phyloP scores from a whole-genome alignment of 1,140 invertebrate species.

The Drosophila ironensis region DNA sequence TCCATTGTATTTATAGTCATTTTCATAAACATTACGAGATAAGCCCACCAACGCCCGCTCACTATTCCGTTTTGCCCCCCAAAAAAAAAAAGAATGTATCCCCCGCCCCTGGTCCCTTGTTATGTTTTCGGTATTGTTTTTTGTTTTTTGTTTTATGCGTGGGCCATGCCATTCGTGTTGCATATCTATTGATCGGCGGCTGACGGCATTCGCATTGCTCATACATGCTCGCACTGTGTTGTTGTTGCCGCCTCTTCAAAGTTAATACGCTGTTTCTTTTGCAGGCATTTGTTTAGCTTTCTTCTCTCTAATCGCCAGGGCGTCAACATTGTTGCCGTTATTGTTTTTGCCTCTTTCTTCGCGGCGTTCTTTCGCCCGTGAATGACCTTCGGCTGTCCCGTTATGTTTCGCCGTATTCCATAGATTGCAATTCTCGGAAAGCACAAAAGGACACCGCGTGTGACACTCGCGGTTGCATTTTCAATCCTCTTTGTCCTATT shows the following conservation, averaged over 20 bases:
- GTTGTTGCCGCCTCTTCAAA: neutral
- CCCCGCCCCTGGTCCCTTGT: neutral
- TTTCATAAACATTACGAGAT: conserved; percentile 75
- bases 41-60: conserved; percentile 54
- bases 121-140: neutral
- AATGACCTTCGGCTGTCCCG: conserved; percentile 27
- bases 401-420: conserved; percentile 5
- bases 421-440: neutral
- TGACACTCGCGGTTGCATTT: no score
- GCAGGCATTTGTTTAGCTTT: conserved; percentile 11
- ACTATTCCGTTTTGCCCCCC: neutral
- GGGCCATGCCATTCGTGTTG: conserved; percentile 3
- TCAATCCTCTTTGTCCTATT: no score
- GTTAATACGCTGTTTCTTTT: conserved; percentile 7
- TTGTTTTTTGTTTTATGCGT: conserved; percentile 1
- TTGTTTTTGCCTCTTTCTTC: conserved; percentile 8
- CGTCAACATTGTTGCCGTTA: conserved; percentile 18
- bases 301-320: conserved; percentile 16
- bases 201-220: conserved; percentile 10
- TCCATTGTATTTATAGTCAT: conserved; percentile 69
- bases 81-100: no score
- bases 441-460: no score
- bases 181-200: conserved; percentile 19
- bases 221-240: no score
- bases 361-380: conserved; percentile 22